Conservation (phyloP, 2,888 invertebrate species). For the Hyppa rectilinea region DNA sequence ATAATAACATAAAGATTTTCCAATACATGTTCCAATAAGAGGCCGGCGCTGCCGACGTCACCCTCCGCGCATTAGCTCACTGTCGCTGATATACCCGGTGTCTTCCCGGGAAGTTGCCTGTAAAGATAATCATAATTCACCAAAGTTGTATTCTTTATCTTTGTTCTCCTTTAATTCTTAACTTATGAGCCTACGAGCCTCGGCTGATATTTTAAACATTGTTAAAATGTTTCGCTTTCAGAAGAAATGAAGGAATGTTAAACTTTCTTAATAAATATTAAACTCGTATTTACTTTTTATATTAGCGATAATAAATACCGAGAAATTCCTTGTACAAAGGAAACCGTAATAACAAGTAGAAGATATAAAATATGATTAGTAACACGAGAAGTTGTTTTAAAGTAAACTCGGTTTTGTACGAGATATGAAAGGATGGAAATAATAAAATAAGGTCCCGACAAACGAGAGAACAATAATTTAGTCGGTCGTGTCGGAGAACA, state of each 20-base stretch:
- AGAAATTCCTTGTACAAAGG: conserved; percentile 59
- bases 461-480: conserved; percentile 78
- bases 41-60: conserved; percentile 54
- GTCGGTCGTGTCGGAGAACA: conserved; percentile 76
- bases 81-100: conserved; percentile 58
- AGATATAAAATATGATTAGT: conserved; percentile 66
- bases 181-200: conserved; percentile 55
- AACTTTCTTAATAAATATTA: conserved; percentile 70
- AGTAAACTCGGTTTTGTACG: conserved; percentile 62
- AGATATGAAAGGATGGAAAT: conserved; percentile 64
- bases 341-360: conserved; percentile 49
- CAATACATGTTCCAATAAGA: conserved; percentile 83
- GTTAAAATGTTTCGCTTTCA: conserved; percentile 60
- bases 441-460: conserved; percentile 71
- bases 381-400: conserved; percentile 64
- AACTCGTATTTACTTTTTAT: conserved; percentile 62
- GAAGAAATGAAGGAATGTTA: conserved; percentile 57
- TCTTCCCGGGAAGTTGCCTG: conserved; percentile 49
- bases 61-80: conserved; percentile 56
- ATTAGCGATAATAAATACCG: conserved; percentile 64
- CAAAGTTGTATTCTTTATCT: conserved; percentile 53
- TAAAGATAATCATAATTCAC: conserved; percentile 63
- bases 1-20: conserved; percentile 88
- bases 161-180: conserved; percentile 53
- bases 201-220: conserved; percentile 60